Percentiles rank a stretch among this genome's conserved stretches.
phyloP scores from a whole-genome alignment of 2,888 invertebrate species.

The Drosophila prostipennis region DNA sequence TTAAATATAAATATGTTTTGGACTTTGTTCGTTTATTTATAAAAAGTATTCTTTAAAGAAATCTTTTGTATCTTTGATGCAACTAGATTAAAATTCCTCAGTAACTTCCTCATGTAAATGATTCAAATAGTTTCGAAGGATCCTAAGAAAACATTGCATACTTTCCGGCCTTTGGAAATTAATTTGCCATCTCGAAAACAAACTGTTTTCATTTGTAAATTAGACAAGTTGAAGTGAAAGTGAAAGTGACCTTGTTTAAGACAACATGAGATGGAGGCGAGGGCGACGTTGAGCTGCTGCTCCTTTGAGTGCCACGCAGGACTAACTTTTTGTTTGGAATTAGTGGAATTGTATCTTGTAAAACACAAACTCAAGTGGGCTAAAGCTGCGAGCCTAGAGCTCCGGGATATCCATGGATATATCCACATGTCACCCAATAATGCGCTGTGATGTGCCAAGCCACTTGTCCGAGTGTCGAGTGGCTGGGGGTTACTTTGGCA shows the following conservation, averaged over 20 bases:
- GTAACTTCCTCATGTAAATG: slow-evolving; percentile 1
- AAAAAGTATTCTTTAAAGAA: not conserved
- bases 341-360: slow-evolving; percentile 79
- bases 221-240: slow-evolving; percentile 41
- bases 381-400: slow-evolving; percentile 72
- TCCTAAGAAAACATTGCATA: slow-evolving; percentile 42
- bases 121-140: slow-evolving; percentile 7
- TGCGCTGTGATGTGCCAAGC: slow-evolving; percentile 76
- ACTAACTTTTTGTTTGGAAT: slow-evolving; percentile 77
- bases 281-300: slow-evolving; percentile 46
- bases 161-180: slow-evolving; percentile 28
- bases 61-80: not conserved
- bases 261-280: slow-evolving; percentile 13
- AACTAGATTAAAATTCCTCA: not conserved
- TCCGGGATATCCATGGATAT: slow-evolving; percentile 44
- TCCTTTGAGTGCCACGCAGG: slow-evolving; percentile 65
- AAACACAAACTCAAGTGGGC: slow-evolving; percentile 77
- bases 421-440: slow-evolving; percentile 76
- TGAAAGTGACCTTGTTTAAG: slow-evolving; percentile 39
- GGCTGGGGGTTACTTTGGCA: slow-evolving; percentile 4
- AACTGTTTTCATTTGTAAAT: slow-evolving; percentile 43
- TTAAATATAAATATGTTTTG: no score
- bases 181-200: slow-evolving; percentile 5
- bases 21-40: not conserved
- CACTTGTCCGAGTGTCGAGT: slow-evolving; percentile 59